Evolutionary conservation across 1,140 invertebrate genomes (phyloP), one percentile per base, ranked within the genome.

Genomic region (Forficula auricularia): DNA sequence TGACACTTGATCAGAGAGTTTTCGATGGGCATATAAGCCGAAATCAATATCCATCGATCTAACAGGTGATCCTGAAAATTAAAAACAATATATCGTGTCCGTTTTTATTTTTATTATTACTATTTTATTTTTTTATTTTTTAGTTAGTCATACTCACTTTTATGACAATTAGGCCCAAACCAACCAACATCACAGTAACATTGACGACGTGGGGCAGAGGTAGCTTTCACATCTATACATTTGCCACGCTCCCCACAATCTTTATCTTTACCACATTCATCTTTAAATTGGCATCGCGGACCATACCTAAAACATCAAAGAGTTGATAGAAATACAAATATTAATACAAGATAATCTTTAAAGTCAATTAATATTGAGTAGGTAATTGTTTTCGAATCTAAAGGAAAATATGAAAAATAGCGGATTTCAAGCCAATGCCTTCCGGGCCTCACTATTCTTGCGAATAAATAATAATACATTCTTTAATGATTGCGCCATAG

Each of bases 111-210:
- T 44, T 12, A 39, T 13, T 32, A 14, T 18, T 12, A 10, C 8
- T 27, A 40, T 40, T 42, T 42, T 32, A 38, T 43, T 42, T 18
- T 45, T 3, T 16, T 10, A 27, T 6, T 6, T 27, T 6, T 6
- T 27, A 27, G 22, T 6, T 27, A 10, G 10, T 27, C 4, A 12
- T 44, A 68, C 73, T 73, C 56, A 80, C 80, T 71, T 64, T 82
- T 81, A 45, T 70, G 75, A 53, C 82, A 86, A 6, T 75, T 75
- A 3, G 73, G 67, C 6, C 82, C 82, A 55, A 81, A 88, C 74
- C 82, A 90, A 12, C 88, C 87, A 15, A 72, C 65, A 46, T 84
- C 74, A 57, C 89, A 96, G 59, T 85, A 95, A 58, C 90, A 96
- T 51, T 85, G 80, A 49, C 74, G 77, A 19, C 71, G 74, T 0